Percentiles rank a stretch among this genome's conserved stretches.
phyloP scores from a whole-genome alignment of 2,888 invertebrate genomes.

The Coelogynopora nodosa region DNA sequence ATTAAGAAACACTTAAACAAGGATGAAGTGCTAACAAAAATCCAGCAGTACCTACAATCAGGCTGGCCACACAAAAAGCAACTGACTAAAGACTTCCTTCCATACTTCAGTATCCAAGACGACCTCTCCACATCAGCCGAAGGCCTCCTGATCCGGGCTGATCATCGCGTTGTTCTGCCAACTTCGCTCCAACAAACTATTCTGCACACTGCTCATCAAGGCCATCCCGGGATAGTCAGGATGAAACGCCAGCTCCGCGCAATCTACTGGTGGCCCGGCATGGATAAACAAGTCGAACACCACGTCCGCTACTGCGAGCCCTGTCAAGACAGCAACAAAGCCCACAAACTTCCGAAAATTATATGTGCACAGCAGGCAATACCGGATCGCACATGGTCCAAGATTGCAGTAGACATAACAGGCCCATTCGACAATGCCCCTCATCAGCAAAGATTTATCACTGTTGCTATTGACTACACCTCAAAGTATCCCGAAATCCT shows the following conservation, averaged over 20 bases:
- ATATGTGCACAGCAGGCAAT: neutral
- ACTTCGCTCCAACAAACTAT: neutral
- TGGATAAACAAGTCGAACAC: constrained; percentile 33
- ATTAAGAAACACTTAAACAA: neutral
- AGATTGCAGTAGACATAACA: constrained; percentile 29
- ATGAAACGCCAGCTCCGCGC: constrained; percentile 14
- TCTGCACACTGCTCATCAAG: neutral
- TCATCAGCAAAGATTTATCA: constrained; percentile 2
- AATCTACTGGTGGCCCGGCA: constrained; percentile 28
- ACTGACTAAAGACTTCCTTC: neutral
- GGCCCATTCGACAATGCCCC: constrained; percentile 33
- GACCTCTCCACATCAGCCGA: neutral
- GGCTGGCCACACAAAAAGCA: neutral
- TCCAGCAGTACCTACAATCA: neutral
- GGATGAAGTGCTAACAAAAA: neutral
- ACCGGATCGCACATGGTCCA: neutral
- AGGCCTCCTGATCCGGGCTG: neutral
- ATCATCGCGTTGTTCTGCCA: neutral
- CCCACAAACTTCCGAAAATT: neutral
- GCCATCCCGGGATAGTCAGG: constrained; percentile 34
- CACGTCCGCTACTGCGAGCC: constrained; percentile 34
- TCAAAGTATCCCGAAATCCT: constrained; percentile 32
- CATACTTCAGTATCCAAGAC: neutral
- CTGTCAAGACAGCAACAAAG: constrained; percentile 34
- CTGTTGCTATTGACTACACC: neutral